A percentile compares a stretch with the other conserved stretches of the same genome.
Conservation (phyloP, 2,888 invertebrate genomes). For the Spialia ferax region DNA sequence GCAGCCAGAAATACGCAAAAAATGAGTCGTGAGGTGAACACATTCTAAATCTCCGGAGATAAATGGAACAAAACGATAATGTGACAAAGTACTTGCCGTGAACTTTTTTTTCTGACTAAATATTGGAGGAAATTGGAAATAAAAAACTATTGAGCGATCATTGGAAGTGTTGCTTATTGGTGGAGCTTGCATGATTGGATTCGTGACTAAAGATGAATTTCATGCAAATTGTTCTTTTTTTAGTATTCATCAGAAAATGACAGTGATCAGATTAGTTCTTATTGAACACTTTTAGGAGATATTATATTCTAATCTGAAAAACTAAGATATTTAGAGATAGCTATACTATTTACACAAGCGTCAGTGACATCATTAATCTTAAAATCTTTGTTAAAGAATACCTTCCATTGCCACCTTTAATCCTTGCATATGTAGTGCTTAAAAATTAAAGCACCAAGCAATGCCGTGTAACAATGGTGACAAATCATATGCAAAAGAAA, state of each 20-base stretch:
- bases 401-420: too few relatives aligned
- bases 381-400: too few relatives aligned
- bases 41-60: constrained; percentile 63
- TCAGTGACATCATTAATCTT: too few relatives aligned
- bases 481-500: constrained; percentile 49
- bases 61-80: constrained; percentile 60
- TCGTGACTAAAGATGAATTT: constrained; percentile 30
- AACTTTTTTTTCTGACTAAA: constrained; percentile 13
- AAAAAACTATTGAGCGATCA: constrained; percentile 3
- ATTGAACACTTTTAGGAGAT: background rate
- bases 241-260: background rate
- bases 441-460: background rate
- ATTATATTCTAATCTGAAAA: too few relatives aligned
- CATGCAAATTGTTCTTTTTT: constrained; percentile 9
- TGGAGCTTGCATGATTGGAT: constrained; percentile 16
- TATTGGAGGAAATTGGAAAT: constrained; percentile 14
- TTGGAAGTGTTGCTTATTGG: constrained; percentile 9
- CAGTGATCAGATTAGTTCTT: constrained; percentile 1
- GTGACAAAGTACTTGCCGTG: constrained; percentile 41
- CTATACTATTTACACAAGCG: too few relatives aligned
- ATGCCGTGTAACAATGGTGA: background rate
- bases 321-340: too few relatives aligned
- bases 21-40: constrained; percentile 72
- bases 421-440: too few relatives aligned
- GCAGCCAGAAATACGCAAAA: constrained; percentile 71